Base-by-base conservation (phyloP, 2,888 invertebrate species). In the Antheraea assamensis region DNA sequence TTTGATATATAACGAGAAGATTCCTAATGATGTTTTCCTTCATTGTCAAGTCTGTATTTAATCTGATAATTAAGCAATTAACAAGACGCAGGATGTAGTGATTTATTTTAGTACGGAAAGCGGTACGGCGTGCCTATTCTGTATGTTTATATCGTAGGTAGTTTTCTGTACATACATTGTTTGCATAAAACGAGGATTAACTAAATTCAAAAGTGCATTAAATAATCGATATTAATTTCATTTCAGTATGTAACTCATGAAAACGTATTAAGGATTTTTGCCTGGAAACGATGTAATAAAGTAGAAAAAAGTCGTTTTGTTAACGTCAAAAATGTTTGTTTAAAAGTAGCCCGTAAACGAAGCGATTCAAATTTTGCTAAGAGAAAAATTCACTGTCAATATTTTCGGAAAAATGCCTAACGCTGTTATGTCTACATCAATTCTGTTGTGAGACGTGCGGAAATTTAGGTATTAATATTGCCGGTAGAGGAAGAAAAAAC, bases 331-430 rank as follows among this genome's bases (percentile, higher is more conserved):
- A 10, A 58, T 24, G 24, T 24, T 24, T 7, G n/a, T 0, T n/a
- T 24, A 24, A 24, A 24, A 58, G 24, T 58, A 13, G 0, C 58
- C 3, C n/a, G 7, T 8, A 30, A 64, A 27, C 13, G 27, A 61
- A 61, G 17, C 10, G 24, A 15, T 30, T 30, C 61, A 27, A 64
- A 64, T 64, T 64, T 64, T 17, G 30, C 5, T 27, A 64, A 64
- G 61, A 27, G 61, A 61, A 61, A 55, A 64, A 64, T 64, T 30
- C 61, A 17, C 61, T 17, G 61, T 64, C 27, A 30, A 64, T 64
- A 64, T 64, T 64, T 64, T 64, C 17, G 30, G 30, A 68, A 68
- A 35, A 5, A n/a, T 35, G 13, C n/a, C 68, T 68, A n/a, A 35
- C n/a, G 24, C 35, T 35, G 35, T 35, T 30, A 17, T 24, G 31